Evolutionary conservation across 2,797 vertebrate genomes (phyloP).

Genomic region (Aphelocoma californica): DNA sequence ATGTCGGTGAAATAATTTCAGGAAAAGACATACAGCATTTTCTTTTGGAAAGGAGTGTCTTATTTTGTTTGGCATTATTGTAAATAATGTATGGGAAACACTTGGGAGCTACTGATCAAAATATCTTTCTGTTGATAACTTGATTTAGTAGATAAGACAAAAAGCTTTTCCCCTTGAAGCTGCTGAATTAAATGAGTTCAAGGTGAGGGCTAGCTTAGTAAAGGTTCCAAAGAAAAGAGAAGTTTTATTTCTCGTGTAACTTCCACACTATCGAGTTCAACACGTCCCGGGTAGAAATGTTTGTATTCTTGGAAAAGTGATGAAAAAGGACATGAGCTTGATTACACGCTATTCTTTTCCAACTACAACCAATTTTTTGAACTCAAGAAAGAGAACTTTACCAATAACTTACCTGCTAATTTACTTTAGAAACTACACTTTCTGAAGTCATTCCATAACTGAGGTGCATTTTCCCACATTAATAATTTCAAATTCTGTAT

Average conservation of each 20-base stretch:
- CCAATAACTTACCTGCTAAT: background rate
- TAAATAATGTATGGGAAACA: slow-evolving; percentile 17
- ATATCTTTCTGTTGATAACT: background rate
- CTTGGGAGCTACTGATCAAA: background rate
- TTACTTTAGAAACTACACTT: background rate
- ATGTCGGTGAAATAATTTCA: background rate
- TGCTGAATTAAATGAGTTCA: slow-evolving; percentile 17
- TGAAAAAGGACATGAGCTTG: background rate
- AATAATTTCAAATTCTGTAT: background rate
- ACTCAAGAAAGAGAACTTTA: background rate
- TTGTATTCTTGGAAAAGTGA: background rate
- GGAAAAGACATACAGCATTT: background rate
- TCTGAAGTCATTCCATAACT: background rate
- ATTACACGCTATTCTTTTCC: background rate
- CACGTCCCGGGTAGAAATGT: background rate
- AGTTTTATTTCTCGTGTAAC: background rate
- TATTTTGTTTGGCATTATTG: background rate
- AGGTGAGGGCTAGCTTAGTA: slow-evolving; percentile 4
- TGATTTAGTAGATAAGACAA: slow-evolving; percentile 24
- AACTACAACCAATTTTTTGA: background rate
- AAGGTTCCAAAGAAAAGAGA: background rate
- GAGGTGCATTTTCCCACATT: background rate
- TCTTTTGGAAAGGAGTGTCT: background rate
- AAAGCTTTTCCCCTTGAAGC: slow-evolving; percentile 20
- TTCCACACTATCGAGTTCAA: background rate